Percentiles rank a stretch among this genome's conserved stretches.
Conservation (phyloP, 2,113 vertebrate species). For the Aegotheles bennettii region DNA sequence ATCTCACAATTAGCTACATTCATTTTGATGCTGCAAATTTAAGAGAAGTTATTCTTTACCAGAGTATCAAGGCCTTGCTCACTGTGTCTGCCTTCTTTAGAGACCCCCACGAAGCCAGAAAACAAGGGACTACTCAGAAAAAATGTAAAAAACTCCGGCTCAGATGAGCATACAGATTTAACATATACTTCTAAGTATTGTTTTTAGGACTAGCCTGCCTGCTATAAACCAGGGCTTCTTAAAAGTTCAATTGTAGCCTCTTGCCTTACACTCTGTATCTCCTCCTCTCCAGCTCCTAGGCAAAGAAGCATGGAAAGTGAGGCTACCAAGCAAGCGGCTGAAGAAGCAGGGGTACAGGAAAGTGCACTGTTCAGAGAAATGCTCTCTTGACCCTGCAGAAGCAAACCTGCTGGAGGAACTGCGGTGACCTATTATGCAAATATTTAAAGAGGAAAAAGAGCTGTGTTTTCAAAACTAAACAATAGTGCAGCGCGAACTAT, state of each 20-base stretch:
- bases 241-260: neutral
- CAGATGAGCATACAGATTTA: neutral
- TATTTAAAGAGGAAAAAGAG: neutral
- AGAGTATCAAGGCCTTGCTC: neutral
- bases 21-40: neutral
- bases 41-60: neutral
- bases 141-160: neutral
- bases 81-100: neutral
- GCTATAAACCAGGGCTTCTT: neutral
- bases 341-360: neutral
- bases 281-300: neutral
- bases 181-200: neutral
- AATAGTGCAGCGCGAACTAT: neutral
- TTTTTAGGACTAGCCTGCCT: neutral
- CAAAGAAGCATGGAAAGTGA: neutral
- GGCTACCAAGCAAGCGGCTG: neutral
- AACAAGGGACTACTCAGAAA: neutral
- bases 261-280: neutral
- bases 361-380: neutral
- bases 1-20: neutral
- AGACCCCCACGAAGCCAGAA: neutral
- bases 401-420: neutral
- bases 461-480: neutral
- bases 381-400: neutral
- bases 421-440: neutral